Conservation (phyloP, 1,140 invertebrate genomes). For the Acromyrmex echinatior region DNA sequence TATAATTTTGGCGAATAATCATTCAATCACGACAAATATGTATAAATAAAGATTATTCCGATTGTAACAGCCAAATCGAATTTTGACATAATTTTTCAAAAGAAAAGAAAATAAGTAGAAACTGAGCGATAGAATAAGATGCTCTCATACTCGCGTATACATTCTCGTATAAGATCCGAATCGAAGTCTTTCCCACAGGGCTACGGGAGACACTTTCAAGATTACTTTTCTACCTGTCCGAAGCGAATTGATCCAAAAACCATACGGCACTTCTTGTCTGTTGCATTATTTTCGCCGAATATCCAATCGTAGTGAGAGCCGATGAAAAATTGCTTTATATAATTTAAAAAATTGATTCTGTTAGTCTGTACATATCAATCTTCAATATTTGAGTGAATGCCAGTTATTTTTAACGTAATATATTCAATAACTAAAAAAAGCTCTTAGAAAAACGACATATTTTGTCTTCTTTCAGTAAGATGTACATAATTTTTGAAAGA, state of each 20-base stretch:
- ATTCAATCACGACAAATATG: neutral
- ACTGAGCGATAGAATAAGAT: conserved; percentile 34
- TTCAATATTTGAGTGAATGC: conserved; percentile 36
- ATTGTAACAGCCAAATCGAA: conserved; percentile 22
- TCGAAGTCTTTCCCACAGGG: conserved; percentile 75
- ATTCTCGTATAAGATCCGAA: conserved; percentile 68
- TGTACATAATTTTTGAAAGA: neutral
- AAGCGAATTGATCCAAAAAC: conserved; percentile 74
- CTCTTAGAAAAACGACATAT: neutral
- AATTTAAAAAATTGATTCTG: conserved; percentile 67
- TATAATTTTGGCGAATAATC: conserved; percentile 1
- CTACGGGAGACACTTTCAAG: conserved; percentile 79
- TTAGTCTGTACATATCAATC: conserved; percentile 27
- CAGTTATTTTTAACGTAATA: conserved; percentile 53
- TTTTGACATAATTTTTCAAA: neutral
- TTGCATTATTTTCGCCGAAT: conserved; percentile 72
- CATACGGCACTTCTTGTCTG: conserved; percentile 73
- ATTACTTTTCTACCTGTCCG: conserved; percentile 77
- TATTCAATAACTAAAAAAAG: neutral
- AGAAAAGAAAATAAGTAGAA: conserved; percentile 33
- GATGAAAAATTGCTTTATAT: conserved; percentile 64
- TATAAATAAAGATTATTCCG: conserved; percentile 17
- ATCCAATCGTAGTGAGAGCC: conserved; percentile 68
- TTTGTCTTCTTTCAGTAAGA: neutral
- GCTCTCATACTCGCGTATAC: conserved; percentile 47